Conservation (phyloP, 2,888 invertebrate species). For the Coenonympha arcania region DNA sequence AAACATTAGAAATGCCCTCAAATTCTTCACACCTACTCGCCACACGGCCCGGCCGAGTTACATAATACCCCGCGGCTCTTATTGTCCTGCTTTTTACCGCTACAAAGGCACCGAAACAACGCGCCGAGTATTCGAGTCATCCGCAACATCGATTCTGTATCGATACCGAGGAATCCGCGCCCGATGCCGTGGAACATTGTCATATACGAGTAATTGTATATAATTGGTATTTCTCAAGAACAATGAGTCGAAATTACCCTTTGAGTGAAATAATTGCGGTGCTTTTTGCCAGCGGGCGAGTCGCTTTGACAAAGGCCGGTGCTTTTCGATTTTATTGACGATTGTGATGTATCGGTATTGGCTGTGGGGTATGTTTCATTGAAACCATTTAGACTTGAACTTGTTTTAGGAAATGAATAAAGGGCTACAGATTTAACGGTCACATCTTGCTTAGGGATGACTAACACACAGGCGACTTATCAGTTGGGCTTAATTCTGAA, state of each 20-base stretch:
- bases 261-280: conserved; percentile 68
- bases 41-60: conserved; percentile 34
- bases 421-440: conserved; percentile 8
- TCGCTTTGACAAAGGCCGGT: conserved; percentile 64
- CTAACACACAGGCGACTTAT: too few species aligned
- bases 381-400: conserved; percentile 20
- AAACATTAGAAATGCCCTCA: conserved; percentile 19
- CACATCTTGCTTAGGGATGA: too few species aligned
- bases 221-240: conserved; percentile 73
- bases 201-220: conserved; percentile 73
- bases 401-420: conserved; percentile 17
- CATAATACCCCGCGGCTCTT: conserved; percentile 45
- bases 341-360: conserved; percentile 33
- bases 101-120: conserved; percentile 33
- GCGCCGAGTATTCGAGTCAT: conserved; percentile 52
- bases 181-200: conserved; percentile 57
- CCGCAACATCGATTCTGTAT: conserved; percentile 58
- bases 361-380: conserved; percentile 26
- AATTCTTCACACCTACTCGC: conserved; percentile 53
- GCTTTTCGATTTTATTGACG: conserved; percentile 41
- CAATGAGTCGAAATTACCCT: conserved; percentile 70
- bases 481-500: too few species aligned
- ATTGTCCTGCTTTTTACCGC: conserved; percentile 60
- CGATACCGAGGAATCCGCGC: conserved; percentile 55
- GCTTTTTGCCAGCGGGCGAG: conserved; percentile 44